Evolutionary conservation across 2,888 invertebrate genomes (phyloP).

Genomic region (Aphrophora alni): DNA sequence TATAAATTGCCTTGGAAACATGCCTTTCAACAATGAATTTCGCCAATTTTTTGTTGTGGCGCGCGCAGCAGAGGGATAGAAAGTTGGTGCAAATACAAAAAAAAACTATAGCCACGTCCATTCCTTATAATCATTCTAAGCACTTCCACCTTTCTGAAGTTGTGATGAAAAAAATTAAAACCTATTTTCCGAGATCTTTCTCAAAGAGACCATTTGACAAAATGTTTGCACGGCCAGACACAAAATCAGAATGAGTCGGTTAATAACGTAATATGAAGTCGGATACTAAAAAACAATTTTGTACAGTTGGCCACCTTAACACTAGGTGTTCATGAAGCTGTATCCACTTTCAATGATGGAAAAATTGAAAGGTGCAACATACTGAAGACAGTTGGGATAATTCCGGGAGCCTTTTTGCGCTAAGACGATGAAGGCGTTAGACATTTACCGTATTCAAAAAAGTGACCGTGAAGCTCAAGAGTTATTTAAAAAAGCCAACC

Average conservation of each 20-base stretch:
- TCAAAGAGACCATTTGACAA: not conserved
- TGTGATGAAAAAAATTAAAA: not conserved
- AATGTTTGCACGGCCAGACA: not conserved
- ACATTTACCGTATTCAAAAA: not conserved
- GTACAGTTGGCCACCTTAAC: not conserved
- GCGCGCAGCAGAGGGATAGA: not conserved
- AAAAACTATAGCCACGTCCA: no score
- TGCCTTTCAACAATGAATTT: no score
- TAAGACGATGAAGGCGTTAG: not conserved
- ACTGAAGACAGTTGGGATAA: not conserved
- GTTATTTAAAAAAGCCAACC: not conserved
- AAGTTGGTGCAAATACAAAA: not conserved
- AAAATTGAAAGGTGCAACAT: not conserved
- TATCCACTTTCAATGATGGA: not conserved
- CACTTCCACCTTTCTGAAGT: not conserved
- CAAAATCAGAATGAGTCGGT: not conserved
- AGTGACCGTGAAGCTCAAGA: not conserved
- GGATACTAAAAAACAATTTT: not conserved
- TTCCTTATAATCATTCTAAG: not conserved
- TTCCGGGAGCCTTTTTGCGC: not conserved
- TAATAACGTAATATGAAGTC: not conserved
- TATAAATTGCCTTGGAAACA: no score
- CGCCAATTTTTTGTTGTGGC: not conserved
- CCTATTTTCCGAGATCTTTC: not conserved
- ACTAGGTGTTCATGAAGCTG: not conserved